Evolutionary conservation across 2,113 vertebrate genomes (phyloP).

Genomic region (Chaetura pelagica): DNA sequence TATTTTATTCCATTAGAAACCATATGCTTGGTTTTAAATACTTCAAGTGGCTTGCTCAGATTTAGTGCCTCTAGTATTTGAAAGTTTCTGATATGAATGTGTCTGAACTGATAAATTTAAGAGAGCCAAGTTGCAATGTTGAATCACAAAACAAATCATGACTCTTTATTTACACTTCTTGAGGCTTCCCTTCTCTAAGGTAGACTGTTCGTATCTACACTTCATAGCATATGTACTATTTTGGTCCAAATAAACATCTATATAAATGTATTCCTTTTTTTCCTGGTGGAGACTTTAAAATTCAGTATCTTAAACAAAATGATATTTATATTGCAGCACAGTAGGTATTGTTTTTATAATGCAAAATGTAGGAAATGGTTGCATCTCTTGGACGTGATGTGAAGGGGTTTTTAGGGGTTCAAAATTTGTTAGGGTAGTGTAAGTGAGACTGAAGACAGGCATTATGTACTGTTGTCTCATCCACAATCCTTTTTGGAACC

Average conservation of each 20-base stretch:
- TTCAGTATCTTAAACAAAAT: background rate
- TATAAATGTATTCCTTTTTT: background rate
- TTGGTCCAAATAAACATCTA: background rate
- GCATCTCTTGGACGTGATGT: background rate
- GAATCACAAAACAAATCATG: background rate
- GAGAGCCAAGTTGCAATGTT: background rate
- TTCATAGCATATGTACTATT: background rate
- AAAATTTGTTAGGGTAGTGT: background rate
- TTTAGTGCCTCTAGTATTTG: background rate
- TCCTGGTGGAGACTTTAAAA: background rate
- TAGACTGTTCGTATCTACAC: background rate
- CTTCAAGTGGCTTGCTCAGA: background rate
- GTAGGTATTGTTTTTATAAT: background rate
- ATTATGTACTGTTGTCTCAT: background rate
- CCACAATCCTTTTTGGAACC: background rate
- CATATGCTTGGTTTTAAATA: background rate
- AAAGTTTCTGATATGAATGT: background rate
- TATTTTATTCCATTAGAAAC: background rate
- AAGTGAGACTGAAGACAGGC: background rate
- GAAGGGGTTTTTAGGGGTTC: background rate
- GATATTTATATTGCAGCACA: background rate
- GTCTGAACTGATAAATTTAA: background rate
- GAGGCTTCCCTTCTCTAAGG: background rate
- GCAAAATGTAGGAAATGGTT: background rate
- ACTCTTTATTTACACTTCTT: background rate